Evolutionary conservation across 2,888 invertebrate species (phyloP).

Genomic region (Torymus aiolomorphi): DNA sequence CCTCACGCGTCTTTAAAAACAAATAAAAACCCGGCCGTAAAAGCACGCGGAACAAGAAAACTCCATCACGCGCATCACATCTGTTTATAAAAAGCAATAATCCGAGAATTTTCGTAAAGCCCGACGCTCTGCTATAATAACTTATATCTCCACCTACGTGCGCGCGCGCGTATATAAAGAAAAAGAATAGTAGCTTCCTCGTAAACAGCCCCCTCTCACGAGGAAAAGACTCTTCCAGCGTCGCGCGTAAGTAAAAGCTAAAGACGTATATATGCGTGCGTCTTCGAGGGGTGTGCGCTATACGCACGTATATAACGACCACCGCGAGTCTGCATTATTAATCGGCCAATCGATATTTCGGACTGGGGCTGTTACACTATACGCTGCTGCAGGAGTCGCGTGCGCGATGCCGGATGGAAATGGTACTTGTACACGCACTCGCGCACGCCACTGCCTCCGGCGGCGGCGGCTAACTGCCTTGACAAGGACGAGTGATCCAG

Average conservation of each 20-base stretch:
- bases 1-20: too few relatives aligned
- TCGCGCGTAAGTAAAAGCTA: conserved; percentile 14
- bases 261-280: not conserved
- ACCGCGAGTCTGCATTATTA: conserved; percentile 68
- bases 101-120: conserved; percentile 23
- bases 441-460: not conserved
- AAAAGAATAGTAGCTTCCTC: too few relatives aligned
- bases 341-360: conserved; percentile 69
- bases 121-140: too few relatives aligned
- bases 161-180: too few relatives aligned
- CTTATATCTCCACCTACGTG: too few relatives aligned
- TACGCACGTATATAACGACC: not conserved
- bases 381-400: not conserved
- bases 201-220: not conserved
- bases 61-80: not conserved
- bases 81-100: conserved; percentile 8
- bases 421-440: not conserved
- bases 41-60: conserved; percentile 9
- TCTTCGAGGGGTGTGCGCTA: conserved; percentile 12
- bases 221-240: not conserved
- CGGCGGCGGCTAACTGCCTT: not conserved
- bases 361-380: conserved; percentile 56
- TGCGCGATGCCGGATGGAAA: too few relatives aligned
- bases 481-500: conserved; percentile 15
- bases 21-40: too few relatives aligned